Percentiles rank a stretch among this genome's conserved stretches.
Evolutionary conservation across 64 coral and sea anemone species (phyloP).

Genomic region (Orbicella faveolata): DNA sequence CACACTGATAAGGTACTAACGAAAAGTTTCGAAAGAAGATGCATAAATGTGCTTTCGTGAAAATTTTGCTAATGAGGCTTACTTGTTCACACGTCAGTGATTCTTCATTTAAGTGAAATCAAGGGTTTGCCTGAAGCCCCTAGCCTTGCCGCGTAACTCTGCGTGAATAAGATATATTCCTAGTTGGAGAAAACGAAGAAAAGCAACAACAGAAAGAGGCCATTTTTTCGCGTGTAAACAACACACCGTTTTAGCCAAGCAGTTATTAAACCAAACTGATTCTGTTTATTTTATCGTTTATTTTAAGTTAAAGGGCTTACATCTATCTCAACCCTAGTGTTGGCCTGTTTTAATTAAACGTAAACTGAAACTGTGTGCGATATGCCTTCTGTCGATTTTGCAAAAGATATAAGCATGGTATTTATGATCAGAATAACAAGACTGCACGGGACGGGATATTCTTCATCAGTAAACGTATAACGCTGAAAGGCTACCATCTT

Average conservation of each 20-base stretch:
- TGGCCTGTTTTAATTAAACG: constrained; percentile 19
- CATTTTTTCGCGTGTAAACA: neutral
- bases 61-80: neutral
- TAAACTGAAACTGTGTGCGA: constrained; percentile 10
- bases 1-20: neutral
- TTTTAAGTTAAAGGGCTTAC: neutral
- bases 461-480: neutral
- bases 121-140: neutral
- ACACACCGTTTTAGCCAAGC: neutral
- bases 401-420: neutral
- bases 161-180: too few relatives aligned
- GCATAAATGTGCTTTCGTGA: neutral
- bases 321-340: neutral
- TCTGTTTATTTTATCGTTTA: neutral
- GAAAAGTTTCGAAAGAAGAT: neutral
- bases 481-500: neutral
- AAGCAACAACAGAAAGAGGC: neutral
- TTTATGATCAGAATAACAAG: neutral
- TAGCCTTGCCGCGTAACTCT: too few relatives aligned
- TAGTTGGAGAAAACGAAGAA: too few relatives aligned
- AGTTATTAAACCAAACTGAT: neutral
- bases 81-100: constrained; percentile 6
- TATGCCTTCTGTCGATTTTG: neutral
- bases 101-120: neutral
- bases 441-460: too few relatives aligned